A percentile compares a stretch with the other conserved stretches of the same genome.
These are phyloP conservation scores for Amphibalanus amphitrite DNA, from an alignment of 1,140 invertebrate genomes.

Conservation along the genomic window DNA sequence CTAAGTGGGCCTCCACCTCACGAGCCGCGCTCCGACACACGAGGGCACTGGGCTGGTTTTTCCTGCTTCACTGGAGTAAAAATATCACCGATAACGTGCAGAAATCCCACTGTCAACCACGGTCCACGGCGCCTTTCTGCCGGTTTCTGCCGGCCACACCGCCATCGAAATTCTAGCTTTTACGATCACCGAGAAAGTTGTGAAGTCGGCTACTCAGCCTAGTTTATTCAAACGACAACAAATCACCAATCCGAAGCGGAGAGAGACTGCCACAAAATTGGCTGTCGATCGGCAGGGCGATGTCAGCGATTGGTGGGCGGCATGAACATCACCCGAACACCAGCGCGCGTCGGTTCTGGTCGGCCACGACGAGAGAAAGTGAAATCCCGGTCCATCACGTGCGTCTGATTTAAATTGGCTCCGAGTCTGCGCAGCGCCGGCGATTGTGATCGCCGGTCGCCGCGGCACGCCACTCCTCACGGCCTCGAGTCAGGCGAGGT, in stretches of 20 bases:
- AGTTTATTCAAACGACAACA: background rate
- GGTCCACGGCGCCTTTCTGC: no score
- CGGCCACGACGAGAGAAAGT: background rate
- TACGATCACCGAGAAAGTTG: background rate
- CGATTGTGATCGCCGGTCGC: background rate
- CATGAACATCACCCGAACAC: background rate
- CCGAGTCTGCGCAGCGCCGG: background rate
- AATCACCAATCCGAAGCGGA: background rate
- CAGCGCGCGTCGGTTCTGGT: no score
- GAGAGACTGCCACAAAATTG: background rate
- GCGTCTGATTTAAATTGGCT: background rate
- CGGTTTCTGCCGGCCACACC: no score
- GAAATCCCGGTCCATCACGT: background rate
- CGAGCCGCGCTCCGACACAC: no score
- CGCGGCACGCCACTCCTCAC: no score
- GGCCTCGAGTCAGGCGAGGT: no score
- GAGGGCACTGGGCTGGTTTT: no score
- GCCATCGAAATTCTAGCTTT: no score
- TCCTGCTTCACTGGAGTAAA: no score
- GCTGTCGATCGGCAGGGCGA: background rate
- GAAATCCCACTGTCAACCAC: no score
- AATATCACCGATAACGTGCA: no score
- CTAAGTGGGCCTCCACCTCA: no score
- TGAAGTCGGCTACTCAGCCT: background rate
- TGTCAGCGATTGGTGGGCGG: background rate